Evolutionary conservation across 1,140 invertebrate genomes (phyloP).

Genomic region (Manduca sexta): DNA sequence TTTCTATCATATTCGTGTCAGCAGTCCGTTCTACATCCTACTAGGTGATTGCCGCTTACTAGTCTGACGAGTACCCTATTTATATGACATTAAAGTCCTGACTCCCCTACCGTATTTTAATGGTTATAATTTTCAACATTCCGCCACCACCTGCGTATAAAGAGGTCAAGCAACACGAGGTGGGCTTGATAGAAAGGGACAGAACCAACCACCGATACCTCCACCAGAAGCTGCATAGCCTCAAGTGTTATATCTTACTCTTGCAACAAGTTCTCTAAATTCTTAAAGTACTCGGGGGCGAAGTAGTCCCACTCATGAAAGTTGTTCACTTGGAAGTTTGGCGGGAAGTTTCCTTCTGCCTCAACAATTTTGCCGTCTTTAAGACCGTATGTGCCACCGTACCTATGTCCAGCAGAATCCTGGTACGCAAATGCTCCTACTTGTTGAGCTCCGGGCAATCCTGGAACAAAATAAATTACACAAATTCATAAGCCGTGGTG

Average conservation of each 20-base stretch:
- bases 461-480: conserved; percentile 16
- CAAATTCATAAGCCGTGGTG: too few species aligned
- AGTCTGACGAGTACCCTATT: too few species aligned
- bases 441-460: conserved; percentile 25
- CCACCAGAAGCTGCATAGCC: conserved; percentile 12
- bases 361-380: conserved; percentile 25
- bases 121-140: too few species aligned
- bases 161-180: too few species aligned
- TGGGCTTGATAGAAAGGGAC: too few species aligned
- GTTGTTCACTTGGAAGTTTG: conserved; percentile 6
- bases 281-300: conserved; percentile 49
- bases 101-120: too few species aligned
- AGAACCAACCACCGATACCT: conserved; percentile 2
- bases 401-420: conserved; percentile 57
- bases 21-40: too few species aligned
- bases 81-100: too few species aligned
- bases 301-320: conserved; percentile 16
- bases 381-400: conserved; percentile 54
- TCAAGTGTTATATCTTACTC: conserved; percentile 40
- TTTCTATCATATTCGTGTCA: too few species aligned
- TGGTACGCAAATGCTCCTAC: conserved; percentile 50
- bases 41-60: too few species aligned
- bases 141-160: too few species aligned
- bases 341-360: conserved; percentile 16
- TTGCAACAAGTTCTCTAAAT: conserved; percentile 44